Percentiles rank a stretch among this genome's conserved stretches.
Conservation (phyloP, 2,888 invertebrate genomes). For the Blomia tropicalis region DNA sequence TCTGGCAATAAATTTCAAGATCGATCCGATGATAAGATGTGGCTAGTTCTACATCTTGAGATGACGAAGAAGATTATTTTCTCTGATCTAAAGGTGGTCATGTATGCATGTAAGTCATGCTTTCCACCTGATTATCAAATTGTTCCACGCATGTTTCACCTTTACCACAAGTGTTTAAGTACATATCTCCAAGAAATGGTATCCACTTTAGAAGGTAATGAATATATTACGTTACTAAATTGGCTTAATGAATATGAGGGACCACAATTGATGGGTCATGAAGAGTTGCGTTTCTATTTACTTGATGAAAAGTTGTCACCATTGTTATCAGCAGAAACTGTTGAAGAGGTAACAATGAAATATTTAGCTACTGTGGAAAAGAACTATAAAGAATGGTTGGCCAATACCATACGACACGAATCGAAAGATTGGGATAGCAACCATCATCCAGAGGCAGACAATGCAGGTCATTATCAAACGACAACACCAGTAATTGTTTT, state of each 20-base stretch:
- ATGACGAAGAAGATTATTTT: slow-evolving; percentile 65
- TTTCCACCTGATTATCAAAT: slow-evolving; percentile 92
- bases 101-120: slow-evolving; percentile 72
- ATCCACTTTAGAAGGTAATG: slow-evolving; percentile 80
- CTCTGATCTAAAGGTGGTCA: slow-evolving; percentile 77
- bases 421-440: slow-evolving; percentile 77
- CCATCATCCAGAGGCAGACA: slow-evolving; percentile 55
- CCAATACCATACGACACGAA: slow-evolving; percentile 74
- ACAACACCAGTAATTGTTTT: slow-evolving; percentile 89
- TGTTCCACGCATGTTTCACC: slow-evolving; percentile 68
- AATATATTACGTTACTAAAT: slow-evolving; percentile 77
- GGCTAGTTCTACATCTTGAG: slow-evolving; percentile 87
- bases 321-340: slow-evolving; percentile 53
- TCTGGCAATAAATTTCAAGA: slow-evolving; percentile 92
- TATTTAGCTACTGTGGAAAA: slow-evolving; percentile 45
- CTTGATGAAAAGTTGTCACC: slow-evolving; percentile 46
- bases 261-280: slow-evolving; percentile 67
- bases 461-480: slow-evolving; percentile 67
- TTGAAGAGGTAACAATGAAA: slow-evolving; percentile 61
- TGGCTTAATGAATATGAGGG: slow-evolving; percentile 85
- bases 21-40: slow-evolving; percentile 72
- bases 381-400: slow-evolving; percentile 90
- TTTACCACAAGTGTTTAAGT: slow-evolving; percentile 72
- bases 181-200: slow-evolving; percentile 61
- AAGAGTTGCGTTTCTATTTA: slow-evolving; percentile 55